Evolutionary conservation across 2,113 vertebrate species (phyloP), one percentile per base, ranked within the genome.

Genomic region (Lethenteron reissneri): DNA sequence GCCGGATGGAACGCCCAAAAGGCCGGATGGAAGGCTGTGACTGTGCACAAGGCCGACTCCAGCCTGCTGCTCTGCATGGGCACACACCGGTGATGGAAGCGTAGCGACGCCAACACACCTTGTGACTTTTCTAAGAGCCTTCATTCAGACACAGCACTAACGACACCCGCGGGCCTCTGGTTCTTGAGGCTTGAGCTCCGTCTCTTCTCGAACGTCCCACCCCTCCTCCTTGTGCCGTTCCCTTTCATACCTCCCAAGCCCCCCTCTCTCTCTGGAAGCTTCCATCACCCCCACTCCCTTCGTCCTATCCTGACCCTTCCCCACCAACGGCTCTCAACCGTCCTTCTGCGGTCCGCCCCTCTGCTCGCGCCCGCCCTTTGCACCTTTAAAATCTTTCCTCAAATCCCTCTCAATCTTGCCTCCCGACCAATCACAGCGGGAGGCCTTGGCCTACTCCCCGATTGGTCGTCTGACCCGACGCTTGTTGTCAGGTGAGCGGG

Each of bases 381-480:
- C 8, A n/a, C 2, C 10, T 56, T 21, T 17, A 60, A 70, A 19
- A n/a, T 72, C 71, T 71, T 15, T 12, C 8, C 57, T 41, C 19
- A 14, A 11, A 6, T 41, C 9, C 17, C 15, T 70, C 3, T 57
- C 11, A 14, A 8, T 70, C 3, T 70, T 14, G 2, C 8, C 62
- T 71, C 71, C 17, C 14, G 25, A 56, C 12, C 2, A 3, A 17
- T 56, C 13, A 12, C 71, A 12, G 19, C 83, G 71, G 85, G 86
- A 0, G 87, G 88, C 59, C 85, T 83, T 76, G 75, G 79, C 71
- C 88, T 90, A 71, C 86, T 87, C 0, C 77, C 91, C 71, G 82
- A 85, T 7, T 90, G 86, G 77, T 91, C 89, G 77, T 85, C 91
- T 71, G 88, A 91, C 78, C 87, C 87, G 56, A 90, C 91, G 76